Evolutionary conservation across 2,888 invertebrate species (phyloP).

Genomic region (Steinernema scapterisci): DNA sequence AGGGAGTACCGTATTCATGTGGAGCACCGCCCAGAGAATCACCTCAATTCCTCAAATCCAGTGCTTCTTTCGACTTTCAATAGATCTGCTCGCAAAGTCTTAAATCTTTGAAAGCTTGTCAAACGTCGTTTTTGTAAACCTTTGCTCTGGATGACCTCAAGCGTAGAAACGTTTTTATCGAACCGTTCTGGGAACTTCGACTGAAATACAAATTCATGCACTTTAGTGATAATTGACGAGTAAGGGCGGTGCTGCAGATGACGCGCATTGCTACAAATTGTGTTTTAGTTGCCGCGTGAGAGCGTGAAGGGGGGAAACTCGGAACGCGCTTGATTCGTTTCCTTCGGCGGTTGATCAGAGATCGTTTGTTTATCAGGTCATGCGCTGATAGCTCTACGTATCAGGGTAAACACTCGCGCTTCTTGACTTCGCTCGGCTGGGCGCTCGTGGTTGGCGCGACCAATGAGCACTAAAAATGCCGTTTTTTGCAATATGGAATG

Average conservation of each 20-base stretch:
- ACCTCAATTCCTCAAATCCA: no score
- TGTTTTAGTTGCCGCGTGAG: neutral
- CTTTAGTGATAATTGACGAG: neutral
- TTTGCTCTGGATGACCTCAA: no score
- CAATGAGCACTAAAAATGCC: neutral
- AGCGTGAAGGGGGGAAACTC: neutral
- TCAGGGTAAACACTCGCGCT: neutral
- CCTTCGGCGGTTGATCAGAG: neutral
- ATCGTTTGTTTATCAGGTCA: neutral
- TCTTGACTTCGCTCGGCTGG: neutral
- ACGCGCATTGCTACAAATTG: neutral
- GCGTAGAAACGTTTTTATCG: neutral
- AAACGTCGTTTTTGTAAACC: no score
- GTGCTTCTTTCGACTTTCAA: no score
- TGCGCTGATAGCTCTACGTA: neutral
- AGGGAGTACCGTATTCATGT: no score
- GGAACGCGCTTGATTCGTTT: neutral
- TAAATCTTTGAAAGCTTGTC: no score
- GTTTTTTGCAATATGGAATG: neutral
- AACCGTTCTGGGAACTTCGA: neutral
- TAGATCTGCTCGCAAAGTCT: no score
- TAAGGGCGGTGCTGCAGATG: neutral
- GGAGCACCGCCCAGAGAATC: no score
- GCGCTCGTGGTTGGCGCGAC: neutral
- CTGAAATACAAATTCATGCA: neutral